phyloP scores from a whole-genome alignment of 2,797 vertebrate genomes.

The Oreortyx pictus region DNA sequence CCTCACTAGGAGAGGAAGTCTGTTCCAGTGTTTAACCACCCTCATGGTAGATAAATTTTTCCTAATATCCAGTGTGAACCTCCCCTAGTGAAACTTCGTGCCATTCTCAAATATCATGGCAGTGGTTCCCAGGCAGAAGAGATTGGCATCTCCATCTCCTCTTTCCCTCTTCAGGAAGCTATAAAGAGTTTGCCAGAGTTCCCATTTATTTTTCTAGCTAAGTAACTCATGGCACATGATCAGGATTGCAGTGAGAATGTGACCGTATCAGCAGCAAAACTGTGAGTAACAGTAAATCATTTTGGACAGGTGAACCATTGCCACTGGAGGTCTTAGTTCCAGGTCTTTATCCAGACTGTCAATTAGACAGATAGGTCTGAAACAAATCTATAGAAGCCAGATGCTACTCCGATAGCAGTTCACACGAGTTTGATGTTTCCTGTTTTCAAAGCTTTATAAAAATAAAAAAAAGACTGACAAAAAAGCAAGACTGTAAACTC shows the following conservation, averaged over 20 bases:
- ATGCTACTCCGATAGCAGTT: neutral
- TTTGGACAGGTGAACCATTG: neutral
- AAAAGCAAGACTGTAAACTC: neutral
- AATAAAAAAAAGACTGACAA: neutral
- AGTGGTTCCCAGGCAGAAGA: neutral
- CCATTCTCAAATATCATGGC: neutral
- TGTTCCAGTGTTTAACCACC: neutral
- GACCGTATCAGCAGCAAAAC: neutral
- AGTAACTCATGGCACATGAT: neutral
- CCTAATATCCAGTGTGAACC: no score
- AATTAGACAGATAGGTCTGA: neutral
- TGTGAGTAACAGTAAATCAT: neutral
- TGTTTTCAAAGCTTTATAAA: neutral
- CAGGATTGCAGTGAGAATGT: neutral
- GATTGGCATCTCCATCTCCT: neutral
- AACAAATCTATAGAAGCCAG: neutral
- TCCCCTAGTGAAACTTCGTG: neutral
- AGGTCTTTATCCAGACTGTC: neutral
- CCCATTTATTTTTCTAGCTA: neutral
- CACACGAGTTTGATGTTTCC: neutral
- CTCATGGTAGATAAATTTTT: neutral
- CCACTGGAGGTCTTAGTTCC: constrained; percentile 7
- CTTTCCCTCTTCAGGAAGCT: neutral
- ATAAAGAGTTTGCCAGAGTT: neutral
- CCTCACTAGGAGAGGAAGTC: neutral